Conservation (phyloP, 2,888 invertebrate species). For the Pyrrhia umbra region DNA sequence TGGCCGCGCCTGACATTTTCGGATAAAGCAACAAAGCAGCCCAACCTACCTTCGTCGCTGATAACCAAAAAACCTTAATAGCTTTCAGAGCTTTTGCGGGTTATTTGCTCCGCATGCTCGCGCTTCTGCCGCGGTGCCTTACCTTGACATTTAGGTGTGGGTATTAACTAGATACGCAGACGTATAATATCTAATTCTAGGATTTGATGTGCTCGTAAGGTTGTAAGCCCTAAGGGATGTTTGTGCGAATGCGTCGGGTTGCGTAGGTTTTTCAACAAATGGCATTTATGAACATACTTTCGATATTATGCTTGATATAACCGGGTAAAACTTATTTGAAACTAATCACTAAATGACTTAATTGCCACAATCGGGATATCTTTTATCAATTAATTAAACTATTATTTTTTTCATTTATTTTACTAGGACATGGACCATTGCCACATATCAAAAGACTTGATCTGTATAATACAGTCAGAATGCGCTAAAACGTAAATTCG, state of each 20-base stretch:
- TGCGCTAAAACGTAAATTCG: slow-evolving; percentile 29
- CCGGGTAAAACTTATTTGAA: too few species aligned
- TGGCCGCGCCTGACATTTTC: slow-evolving; percentile 88
- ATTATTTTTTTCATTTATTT: slow-evolving; percentile 15
- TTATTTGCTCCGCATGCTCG: slow-evolving; percentile 78
- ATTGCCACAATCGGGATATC: not conserved
- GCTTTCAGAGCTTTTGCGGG: slow-evolving; percentile 78
- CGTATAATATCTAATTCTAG: slow-evolving; percentile 37
- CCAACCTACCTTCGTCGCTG: slow-evolving; percentile 83
- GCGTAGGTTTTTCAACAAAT: slow-evolving; percentile 36
- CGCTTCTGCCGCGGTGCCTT: slow-evolving; percentile 70
- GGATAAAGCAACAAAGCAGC: slow-evolving; percentile 85
- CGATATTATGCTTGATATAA: too few species aligned
- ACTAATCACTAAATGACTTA: too few species aligned
- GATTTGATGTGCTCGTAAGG: slow-evolving; percentile 32
- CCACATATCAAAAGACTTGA: slow-evolving; percentile 11
- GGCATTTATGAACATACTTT: not conserved
- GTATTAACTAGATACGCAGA: slow-evolving; percentile 22
- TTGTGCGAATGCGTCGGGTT: slow-evolving; percentile 28
- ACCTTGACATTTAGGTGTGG: slow-evolving; percentile 82
- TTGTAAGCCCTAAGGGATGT: slow-evolving; percentile 30
- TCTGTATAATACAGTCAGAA: too few species aligned
- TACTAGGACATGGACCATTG: slow-evolving; percentile 12
- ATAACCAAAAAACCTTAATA: slow-evolving; percentile 86
- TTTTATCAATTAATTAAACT: slow-evolving; percentile 19